These are phyloP conservation scores for Pogonocichla stellata DNA, from an alignment of 2,113 vertebrate genomes.

Conservation along the genomic window DNA sequence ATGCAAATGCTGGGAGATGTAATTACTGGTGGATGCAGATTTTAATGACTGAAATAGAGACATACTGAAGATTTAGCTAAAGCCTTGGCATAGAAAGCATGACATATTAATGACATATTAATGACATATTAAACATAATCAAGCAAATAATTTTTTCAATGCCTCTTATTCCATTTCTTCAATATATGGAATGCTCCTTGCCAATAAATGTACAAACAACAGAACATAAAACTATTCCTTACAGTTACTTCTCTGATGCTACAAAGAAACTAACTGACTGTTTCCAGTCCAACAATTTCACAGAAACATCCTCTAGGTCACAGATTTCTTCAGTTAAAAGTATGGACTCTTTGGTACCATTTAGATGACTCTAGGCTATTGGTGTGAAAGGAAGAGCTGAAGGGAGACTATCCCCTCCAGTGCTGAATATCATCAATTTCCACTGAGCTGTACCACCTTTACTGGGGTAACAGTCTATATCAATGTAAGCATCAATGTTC, in stretches of 20 bases:
- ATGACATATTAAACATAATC: neutral
- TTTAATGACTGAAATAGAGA: neutral
- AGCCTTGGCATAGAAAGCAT: neutral
- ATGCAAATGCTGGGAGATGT: neutral
- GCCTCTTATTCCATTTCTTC: neutral
- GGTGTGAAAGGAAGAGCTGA: neutral
- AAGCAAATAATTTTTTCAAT: neutral
- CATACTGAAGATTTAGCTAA: neutral
- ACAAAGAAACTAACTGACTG: fast-evolving
- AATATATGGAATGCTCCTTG: neutral
- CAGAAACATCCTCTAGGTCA: neutral
- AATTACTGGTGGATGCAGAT: neutral
- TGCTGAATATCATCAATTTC: neutral
- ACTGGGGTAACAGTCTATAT: neutral
- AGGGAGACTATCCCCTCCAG: neutral
- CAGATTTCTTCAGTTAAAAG: neutral
- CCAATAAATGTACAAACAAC: neutral
- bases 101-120: neutral
- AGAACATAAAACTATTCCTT: neutral
- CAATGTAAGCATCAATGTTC: neutral
- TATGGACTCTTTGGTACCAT: neutral
- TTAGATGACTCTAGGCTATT: neutral
- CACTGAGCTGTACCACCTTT: neutral
- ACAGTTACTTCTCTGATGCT: neutral
- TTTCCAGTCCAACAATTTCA: neutral